Evolutionary conservation across 2,113 vertebrate genomes (phyloP).

Genomic region (Lampris incognitus): DNA sequence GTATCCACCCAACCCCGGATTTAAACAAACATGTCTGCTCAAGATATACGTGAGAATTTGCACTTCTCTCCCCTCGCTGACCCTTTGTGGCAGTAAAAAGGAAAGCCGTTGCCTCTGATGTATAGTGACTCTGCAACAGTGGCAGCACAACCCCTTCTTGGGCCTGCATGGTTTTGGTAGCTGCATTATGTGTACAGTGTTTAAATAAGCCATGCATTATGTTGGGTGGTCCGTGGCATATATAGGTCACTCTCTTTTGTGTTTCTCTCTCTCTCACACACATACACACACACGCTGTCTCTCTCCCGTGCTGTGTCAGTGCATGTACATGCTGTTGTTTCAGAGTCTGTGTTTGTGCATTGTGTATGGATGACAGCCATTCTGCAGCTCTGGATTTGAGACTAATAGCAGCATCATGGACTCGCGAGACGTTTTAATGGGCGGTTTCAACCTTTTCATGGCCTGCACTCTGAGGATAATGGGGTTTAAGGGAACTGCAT

Average conservation of each 20-base stretch:
- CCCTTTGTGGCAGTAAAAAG: background rate
- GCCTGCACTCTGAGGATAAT: too few species aligned
- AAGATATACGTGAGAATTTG: too few species aligned
- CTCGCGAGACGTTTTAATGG: too few species aligned
- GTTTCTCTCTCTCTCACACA: background rate
- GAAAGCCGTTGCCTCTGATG: background rate
- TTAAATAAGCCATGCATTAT: constrained; percentile 57
- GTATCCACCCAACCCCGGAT: too few species aligned
- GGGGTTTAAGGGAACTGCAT: too few species aligned
- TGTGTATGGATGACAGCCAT: background rate
- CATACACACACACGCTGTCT: background rate
- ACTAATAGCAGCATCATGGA: too few species aligned
- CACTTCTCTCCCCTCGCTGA: background rate
- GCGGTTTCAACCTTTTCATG: too few species aligned
- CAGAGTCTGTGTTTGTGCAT: constrained; percentile 8
- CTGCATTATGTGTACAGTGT: constrained; percentile 40
- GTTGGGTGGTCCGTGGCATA: constrained; percentile 42
- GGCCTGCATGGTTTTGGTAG: constrained; percentile 12
- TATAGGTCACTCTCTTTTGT: constrained; percentile 52
- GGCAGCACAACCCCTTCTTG: constrained; percentile 5
- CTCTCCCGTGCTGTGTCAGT: constrained; percentile 12
- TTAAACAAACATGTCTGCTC: too few species aligned
- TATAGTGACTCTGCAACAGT: background rate
- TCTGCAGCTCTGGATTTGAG: too few species aligned
- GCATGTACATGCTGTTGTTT: constrained; percentile 7